Base-by-base conservation (phyloP, 2,113 vertebrate species). In the Tor tambroides region DNA sequence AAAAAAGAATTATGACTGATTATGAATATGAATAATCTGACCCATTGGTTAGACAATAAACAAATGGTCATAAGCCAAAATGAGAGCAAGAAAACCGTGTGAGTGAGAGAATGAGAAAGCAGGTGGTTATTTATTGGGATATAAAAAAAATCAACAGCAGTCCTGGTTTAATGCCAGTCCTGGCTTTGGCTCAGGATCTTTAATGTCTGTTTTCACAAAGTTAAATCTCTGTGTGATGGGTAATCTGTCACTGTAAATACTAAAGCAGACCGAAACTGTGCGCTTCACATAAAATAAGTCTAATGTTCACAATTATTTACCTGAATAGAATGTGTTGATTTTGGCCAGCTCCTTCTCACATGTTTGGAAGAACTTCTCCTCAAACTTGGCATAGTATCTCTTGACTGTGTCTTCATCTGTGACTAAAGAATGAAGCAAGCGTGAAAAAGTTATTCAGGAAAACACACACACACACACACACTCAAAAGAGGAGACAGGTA, bases 321-420 rank as follows among this genome's bases (percentile, higher is more conserved):
- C 98, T 94, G 98, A 99, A 94, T 99, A 99, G 95, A 99, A 99
- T 61, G 98, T 99, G 95, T 99, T 99, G 95, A 99, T 99, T 96
- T 99, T 99, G 95, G 98, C 97, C 95, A 99, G 96, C 92, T 99
- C 98, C 85, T 99, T 99, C 93, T 99, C 98, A 93, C 98, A 99
- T 19, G 96, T 96, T 94, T 99, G 98, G 94, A 99, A 99, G 95
- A 99, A 99, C 92, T 97, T 99, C 94, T 99, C 98, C 94, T 99
- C 98, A 94, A 99, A 98, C 88, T 98, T 99, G 95, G 98, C 98
- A 93, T 98, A 98, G 94, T 98, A 99, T 80, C 97, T 95, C 94
- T 98, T 99, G 79, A 98, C 96, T 0, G 96, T 98, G 83, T 99
- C 98, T 75, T 99, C 98, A 91, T 99, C 98, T 88, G 98, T 97